These are phyloP conservation scores for Drosophila truncata DNA, from an alignment of 1,140 invertebrate genomes.

Conservation along the genomic window DNA sequence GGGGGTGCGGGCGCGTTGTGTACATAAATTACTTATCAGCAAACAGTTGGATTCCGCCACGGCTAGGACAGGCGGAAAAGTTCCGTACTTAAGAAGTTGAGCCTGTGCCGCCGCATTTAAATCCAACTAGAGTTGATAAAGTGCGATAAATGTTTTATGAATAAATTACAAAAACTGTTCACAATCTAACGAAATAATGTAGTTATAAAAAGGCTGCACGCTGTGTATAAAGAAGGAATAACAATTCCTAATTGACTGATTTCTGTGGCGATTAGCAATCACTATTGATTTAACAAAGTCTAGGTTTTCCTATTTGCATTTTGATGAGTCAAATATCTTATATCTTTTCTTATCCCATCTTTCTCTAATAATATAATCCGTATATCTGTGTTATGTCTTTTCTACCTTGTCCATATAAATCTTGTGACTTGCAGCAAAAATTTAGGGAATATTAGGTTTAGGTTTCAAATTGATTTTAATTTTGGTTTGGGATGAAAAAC, in stretches of 20 bases:
- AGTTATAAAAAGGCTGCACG: background rate
- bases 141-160: conserved; percentile 5
- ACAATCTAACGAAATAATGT: too few species aligned
- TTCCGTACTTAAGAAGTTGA: conserved; percentile 9
- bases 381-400: background rate
- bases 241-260: conserved; percentile 5
- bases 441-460: background rate
- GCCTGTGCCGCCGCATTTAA: background rate
- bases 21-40: conserved; percentile 23
- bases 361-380: background rate
- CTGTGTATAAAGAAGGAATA: background rate
- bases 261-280: background rate
- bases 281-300: conserved; percentile 11
- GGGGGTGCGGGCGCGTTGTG: background rate
- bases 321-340: background rate
- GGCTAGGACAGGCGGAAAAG: conserved; percentile 11
- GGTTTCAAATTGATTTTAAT: background rate
- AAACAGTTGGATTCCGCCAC: conserved; percentile 13
- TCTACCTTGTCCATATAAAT: background rate
- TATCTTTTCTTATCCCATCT: background rate
- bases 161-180: background rate
- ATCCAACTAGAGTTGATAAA: conserved; percentile 5
- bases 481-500: background rate
- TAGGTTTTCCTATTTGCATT: background rate
- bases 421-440: conserved; percentile 4